Evolutionary conservation across 2,113 vertebrate species (phyloP).

Genomic region (Pleuronectes platessa): DNA sequence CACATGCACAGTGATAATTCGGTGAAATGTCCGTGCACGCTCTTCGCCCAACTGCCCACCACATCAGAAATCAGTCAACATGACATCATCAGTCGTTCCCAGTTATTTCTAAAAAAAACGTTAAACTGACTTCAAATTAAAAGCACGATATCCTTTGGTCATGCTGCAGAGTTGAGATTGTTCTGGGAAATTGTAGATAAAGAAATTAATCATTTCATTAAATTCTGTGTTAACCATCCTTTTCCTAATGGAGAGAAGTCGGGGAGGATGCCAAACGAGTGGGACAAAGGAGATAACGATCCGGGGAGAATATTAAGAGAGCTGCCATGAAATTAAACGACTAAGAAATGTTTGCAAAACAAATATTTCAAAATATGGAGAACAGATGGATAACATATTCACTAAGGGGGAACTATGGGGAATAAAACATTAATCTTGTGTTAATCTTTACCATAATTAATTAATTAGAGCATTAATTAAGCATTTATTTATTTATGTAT

Average conservation of each 20-base stretch:
- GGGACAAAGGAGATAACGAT: background rate
- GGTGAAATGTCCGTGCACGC: background rate
- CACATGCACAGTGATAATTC: conserved; percentile 10
- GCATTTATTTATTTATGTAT: background rate
- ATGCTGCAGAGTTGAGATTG: conserved; percentile 5
- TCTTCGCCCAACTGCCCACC: background rate
- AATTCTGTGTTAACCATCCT: conserved; percentile 49
- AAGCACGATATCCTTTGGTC: conserved; percentile 17
- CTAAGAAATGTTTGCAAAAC: background rate
- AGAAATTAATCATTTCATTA: conserved; percentile 48
- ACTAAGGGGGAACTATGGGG: background rate
- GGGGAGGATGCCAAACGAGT: conserved; percentile 16
- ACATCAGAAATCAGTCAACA: conserved; percentile 4
- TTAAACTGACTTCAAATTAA: conserved; percentile 26
- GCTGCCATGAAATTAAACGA: conserved; percentile 21
- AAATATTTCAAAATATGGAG: background rate
- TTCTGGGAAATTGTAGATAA: conserved; percentile 36
- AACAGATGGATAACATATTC: background rate
- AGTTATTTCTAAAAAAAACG: too few relatives aligned
- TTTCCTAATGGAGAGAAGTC: conserved; percentile 15
- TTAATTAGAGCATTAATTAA: background rate
- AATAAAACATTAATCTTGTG: background rate
- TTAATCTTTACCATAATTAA: background rate
- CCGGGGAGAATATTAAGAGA: conserved; percentile 24
- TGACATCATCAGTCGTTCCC: conserved; percentile 5